These are phyloP conservation scores for Crossoptilon crossoptilon DNA, from an alignment of 2,797 vertebrate species.

Conservation along the genomic window DNA sequence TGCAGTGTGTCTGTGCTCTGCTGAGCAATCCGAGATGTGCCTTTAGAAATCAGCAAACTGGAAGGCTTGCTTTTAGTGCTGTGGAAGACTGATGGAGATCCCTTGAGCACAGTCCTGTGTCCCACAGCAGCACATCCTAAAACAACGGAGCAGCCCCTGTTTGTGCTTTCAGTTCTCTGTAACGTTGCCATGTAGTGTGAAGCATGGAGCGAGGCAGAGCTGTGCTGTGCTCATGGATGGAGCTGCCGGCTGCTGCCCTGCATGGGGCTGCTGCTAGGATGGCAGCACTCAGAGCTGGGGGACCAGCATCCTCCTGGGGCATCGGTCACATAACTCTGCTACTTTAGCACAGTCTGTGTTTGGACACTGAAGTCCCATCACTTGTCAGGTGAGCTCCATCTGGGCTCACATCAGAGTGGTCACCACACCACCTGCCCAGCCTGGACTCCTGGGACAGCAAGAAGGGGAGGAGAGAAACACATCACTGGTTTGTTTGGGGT, in stretches of 20 bases:
- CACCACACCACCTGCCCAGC: not conserved
- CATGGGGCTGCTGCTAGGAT: not conserved
- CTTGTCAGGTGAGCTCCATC: rapidly evolving
- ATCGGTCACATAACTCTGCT: too few species aligned
- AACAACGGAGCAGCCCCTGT: not conserved
- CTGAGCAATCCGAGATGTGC: not conserved
- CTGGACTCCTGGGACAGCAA: not conserved
- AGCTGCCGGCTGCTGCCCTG: not conserved
- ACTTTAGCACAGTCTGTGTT: not conserved
- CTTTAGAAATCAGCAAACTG: not conserved
- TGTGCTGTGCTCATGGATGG: not conserved
- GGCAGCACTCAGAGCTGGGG: not conserved
- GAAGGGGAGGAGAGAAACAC: not conserved
- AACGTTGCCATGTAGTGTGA: not conserved
- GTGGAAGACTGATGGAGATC: not conserved
- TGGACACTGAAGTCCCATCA: not conserved
- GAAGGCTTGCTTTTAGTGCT: not conserved
- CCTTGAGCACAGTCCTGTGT: not conserved
- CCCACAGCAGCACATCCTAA: not conserved
- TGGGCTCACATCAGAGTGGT: not conserved
- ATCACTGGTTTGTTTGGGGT: rapidly evolving
- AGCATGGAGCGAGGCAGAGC: not conserved
- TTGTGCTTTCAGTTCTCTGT: not conserved
- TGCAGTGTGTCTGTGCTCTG: rapidly evolving
- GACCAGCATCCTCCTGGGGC: not conserved